Evolutionary conservation across 1,140 invertebrate genomes (phyloP), one percentile per base, ranked within the genome.

Genomic region (Himalopsyche phryganea): DNA sequence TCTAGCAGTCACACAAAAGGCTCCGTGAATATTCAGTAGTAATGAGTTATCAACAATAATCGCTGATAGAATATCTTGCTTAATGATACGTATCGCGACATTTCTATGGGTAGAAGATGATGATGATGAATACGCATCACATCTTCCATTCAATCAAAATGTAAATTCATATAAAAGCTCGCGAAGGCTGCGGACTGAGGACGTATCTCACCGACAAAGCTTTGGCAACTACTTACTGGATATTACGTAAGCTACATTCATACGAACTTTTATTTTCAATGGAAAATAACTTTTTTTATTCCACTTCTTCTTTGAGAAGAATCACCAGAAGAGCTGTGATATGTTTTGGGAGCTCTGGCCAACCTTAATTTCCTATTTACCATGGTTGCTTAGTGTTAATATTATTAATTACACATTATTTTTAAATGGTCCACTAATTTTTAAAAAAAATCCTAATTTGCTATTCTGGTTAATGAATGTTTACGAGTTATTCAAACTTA

Each of bases 121-220:
- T 28, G 23, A 35, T 50, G 33, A 32, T 1, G 20, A 50, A 50
- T 28, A 3, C 23, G 23, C 23, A 28, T 28, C 23, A 28, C 23
- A 28, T 28, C 23, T 28, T 9, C 47, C 36, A 50, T 50, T 51
- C 35, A 58, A 58, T 41, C 40, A 14, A 58, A 58, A 58, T 58
- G 55, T 58, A 58, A 58, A 58, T 58, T 58, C 55, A 23, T 50
- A 58, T 58, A 58, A 58, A 58, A 58, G 55, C 55, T 50, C 28
- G 6, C 32, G 28, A 35, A 23, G 47, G 28, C 19, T 33, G 23
- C 3, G 33, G 47, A 50, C 36, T 50, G 28, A 50, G 23, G 15
- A 50, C 28, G 28, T 33, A 33, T 49, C 47, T 7, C 41, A 28
- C 55, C 55, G 55, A 50, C 55, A 58, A 58, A 50, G 55, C 46